Evolutionary conservation across 2,113 vertebrate species (phyloP).

Genomic region (Lagopus leucura): DNA sequence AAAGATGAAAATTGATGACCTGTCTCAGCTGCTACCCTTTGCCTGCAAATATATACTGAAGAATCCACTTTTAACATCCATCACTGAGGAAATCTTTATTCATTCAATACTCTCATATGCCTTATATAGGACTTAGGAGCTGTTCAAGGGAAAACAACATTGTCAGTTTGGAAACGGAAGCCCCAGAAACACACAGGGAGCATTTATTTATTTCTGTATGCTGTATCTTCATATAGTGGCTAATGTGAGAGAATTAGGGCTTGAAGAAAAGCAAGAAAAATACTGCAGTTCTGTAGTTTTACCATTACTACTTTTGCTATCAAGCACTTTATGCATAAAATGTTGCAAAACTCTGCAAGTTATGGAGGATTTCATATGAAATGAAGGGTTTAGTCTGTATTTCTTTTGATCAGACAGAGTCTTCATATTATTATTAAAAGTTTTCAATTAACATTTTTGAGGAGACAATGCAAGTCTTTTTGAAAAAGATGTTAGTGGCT

Average conservation of each 20-base stretch:
- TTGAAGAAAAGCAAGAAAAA: not conserved
- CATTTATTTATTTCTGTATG: not conserved
- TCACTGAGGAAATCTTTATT: not conserved
- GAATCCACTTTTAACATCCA: not conserved
- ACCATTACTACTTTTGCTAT: not conserved
- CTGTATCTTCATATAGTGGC: not conserved
- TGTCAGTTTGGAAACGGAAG: not conserved
- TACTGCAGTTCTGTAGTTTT: not conserved
- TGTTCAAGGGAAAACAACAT: not conserved
- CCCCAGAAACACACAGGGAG: not conserved
- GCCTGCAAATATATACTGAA: constrained; percentile 29
- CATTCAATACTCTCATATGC: not conserved
- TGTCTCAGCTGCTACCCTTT: constrained; percentile 34
- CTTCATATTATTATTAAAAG: not conserved
- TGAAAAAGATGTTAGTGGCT: not conserved
- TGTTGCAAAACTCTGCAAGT: not conserved
- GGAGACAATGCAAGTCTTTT: not conserved
- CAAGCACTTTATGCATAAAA: not conserved
- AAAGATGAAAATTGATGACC: constrained; percentile 30
- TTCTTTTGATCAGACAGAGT: not conserved
- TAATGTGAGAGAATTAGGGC: not conserved
- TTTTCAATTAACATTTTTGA: not conserved
- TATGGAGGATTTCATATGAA: not conserved
- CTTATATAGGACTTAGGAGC: not conserved
- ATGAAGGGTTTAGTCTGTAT: accelerated